These are phyloP conservation scores for Pungitius pungitius DNA, from an alignment of 2,113 vertebrate species.

Conservation along the genomic window DNA sequence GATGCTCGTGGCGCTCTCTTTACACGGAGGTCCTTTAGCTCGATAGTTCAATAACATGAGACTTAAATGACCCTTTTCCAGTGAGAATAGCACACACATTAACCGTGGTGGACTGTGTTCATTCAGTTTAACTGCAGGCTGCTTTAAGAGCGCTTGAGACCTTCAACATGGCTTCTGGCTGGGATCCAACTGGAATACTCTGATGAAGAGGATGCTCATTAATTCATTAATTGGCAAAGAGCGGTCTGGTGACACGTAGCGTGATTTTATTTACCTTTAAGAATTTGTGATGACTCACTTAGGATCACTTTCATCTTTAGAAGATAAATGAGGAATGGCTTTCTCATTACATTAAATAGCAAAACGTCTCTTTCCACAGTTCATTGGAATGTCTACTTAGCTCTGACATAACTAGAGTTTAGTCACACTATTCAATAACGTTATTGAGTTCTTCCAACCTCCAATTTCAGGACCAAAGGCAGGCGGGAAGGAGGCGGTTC, in stretches of 20 bases:
- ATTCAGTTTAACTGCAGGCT: background rate
- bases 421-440: constrained; percentile 9
- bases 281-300: background rate
- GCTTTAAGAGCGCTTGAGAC: background rate
- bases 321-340: background rate
- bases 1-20: background rate
- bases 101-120: background rate
- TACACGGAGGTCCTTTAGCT: background rate
- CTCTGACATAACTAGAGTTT: constrained; percentile 14
- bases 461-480: constrained; percentile 19
- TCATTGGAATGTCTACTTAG: background rate
- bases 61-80: background rate
- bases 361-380: background rate
- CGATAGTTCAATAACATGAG: background rate
- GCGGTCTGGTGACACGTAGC: background rate
- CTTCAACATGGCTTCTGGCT: constrained; percentile 8
- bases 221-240: rapidly evolving
- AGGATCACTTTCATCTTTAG: background rate
- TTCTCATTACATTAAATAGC: background rate
- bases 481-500: constrained; percentile 38
- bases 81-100: background rate
- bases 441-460: constrained; percentile 10
- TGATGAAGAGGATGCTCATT: constrained; percentile 1
- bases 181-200: background rate
- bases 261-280: background rate